Conservation (phyloP, 2,797 vertebrate species). For the Hypotaenidia philippensis region DNA sequence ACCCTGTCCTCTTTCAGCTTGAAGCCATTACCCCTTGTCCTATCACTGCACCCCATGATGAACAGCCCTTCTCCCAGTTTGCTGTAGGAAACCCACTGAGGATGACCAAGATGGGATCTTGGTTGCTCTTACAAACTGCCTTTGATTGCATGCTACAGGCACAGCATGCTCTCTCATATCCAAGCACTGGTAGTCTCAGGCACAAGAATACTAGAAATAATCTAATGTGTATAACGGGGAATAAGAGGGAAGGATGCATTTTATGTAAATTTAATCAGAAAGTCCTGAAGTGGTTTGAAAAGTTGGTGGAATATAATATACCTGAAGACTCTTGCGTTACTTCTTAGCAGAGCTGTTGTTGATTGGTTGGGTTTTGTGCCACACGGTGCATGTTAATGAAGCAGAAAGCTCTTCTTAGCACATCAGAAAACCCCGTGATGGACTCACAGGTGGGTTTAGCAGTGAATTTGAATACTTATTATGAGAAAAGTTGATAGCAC, state of each 20-base stretch:
- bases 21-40: no score
- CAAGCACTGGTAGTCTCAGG: not conserved
- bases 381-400: rapidly evolving
- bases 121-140: not conserved
- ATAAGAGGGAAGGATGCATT: slow-evolving; percentile 34
- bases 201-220: slow-evolving; percentile 30
- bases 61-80: no score
- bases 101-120: not conserved
- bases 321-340: not conserved
- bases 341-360: not conserved
- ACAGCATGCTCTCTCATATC: not conserved
- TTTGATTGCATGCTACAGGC: not conserved
- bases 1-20: no score
- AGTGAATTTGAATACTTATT: not conserved
- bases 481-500: not conserved
- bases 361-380: rapidly evolving
- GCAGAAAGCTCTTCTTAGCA: not conserved
- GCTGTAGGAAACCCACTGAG: not conserved
- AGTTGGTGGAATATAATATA: slow-evolving; percentile 2
- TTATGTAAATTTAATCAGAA: slow-evolving; percentile 73
- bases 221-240: slow-evolving; percentile 9
- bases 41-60: no score
- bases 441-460: not conserved
- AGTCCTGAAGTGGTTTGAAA: slow-evolving; percentile 43
- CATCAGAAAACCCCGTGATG: not conserved